Evolutionary conservation across 2,888 invertebrate genomes (phyloP).

Genomic region (Cordylochernes scorpioides): DNA sequence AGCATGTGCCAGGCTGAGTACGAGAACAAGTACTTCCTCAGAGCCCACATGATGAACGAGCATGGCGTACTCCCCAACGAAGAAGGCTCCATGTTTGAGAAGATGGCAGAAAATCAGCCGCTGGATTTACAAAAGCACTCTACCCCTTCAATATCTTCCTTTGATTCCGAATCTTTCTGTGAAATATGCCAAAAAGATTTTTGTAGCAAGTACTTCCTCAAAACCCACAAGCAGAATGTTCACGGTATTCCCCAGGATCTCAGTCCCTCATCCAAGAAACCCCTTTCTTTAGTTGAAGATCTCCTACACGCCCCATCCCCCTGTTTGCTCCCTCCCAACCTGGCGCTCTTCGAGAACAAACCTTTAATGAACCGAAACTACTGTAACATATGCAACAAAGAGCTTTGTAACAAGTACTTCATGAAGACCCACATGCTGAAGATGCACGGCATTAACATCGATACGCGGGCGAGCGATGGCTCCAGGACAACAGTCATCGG

Average conservation of each 20-base stretch:
- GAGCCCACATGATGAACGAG: conserved; percentile 38
- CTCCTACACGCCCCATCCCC: conserved; percentile 5
- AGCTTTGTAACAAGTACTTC: conserved; percentile 96
- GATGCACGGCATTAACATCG: conserved; percentile 86
- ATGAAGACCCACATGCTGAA: conserved; percentile 98
- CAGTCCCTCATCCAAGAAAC: conserved; percentile 10
- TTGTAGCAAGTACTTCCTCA: conserved; percentile 33
- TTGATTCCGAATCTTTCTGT: conserved; percentile 21
- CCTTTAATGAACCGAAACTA: conserved; percentile 37
- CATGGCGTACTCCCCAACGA: conserved; percentile 32
- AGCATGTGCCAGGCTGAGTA: conserved; percentile 41
- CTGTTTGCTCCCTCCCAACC: conserved; percentile 5
- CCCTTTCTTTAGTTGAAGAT: conserved; percentile 1
- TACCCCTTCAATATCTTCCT: conserved; percentile 7
- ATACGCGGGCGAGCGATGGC: conserved; percentile 34
- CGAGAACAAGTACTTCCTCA: conserved; percentile 40
- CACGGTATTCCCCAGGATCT: conserved; percentile 28
- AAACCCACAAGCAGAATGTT: conserved; percentile 38
- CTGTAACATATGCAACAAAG: conserved; percentile 93
- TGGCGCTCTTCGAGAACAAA: too few relatives aligned
- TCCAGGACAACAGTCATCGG: conserved; percentile 42
- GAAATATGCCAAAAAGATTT: conserved; percentile 34
- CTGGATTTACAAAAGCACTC: conserved; percentile 6
- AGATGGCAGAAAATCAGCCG: too few relatives aligned
- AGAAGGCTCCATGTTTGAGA: too few relatives aligned